Evolutionary conservation across 2,797 vertebrate genomes (phyloP).

Genomic region (Rhadinocentrus ornatus): DNA sequence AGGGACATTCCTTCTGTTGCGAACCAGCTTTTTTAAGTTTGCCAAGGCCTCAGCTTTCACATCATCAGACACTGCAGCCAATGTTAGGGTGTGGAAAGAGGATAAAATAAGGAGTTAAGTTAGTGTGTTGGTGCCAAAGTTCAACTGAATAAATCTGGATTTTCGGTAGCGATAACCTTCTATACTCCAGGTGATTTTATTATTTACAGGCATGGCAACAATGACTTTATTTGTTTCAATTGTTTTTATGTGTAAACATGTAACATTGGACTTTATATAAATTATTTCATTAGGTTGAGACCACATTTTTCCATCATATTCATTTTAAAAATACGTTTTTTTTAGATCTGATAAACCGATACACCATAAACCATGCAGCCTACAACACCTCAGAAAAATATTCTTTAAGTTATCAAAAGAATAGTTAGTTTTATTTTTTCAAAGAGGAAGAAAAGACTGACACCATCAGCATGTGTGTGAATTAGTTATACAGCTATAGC

Average conservation of each 20-base stretch:
- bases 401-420: too few relatives aligned
- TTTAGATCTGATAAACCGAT: not conserved
- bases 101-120: not conserved
- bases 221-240: not conserved
- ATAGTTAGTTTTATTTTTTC: too few relatives aligned
- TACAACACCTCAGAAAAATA: not conserved
- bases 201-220: not conserved
- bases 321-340: not conserved
- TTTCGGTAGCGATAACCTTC: not conserved
- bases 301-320: not conserved
- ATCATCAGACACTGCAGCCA: constrained; percentile 53
- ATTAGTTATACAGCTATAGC: too few relatives aligned
- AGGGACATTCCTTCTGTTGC: constrained; percentile 75
- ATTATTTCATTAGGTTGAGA: not conserved
- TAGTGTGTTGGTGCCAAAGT: constrained; percentile 9
- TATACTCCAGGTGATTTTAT: not conserved
- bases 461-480: too few relatives aligned
- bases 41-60: constrained; percentile 57
- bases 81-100: constrained; percentile 23
- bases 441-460: too few relatives aligned
- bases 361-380: too few relatives aligned
- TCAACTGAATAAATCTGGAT: not conserved
- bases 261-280: not conserved
- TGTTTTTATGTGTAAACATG: not conserved
- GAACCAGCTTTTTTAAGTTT: constrained; percentile 69